Percentiles rank a stretch among this genome's conserved stretches.
Conservation (phyloP, 1,140 invertebrate genomes). For the Brachystomella parvula region DNA sequence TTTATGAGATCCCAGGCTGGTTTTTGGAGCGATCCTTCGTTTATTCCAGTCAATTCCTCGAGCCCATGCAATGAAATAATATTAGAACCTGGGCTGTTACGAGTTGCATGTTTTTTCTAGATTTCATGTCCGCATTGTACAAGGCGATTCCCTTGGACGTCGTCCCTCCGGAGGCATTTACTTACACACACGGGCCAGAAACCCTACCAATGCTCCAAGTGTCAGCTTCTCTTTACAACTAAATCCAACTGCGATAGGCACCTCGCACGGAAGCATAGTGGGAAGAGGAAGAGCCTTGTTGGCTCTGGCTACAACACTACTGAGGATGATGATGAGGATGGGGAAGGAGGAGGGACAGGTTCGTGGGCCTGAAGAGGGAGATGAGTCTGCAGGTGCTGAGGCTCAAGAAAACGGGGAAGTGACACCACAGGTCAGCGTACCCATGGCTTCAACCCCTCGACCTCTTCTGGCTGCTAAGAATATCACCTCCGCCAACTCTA, state of each 20-base stretch:
- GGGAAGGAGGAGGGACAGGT: constrained; percentile 8
- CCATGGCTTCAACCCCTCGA: not conserved
- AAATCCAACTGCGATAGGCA: constrained; percentile 96
- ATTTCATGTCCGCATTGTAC: constrained; percentile 82
- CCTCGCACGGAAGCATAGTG: constrained; percentile 74
- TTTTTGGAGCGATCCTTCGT: not conserved
- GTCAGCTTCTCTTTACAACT: constrained; percentile 86
- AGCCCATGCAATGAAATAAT: not conserved
- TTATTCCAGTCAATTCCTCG: not conserved
- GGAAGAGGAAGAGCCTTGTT: not conserved
- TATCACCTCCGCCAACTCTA: constrained; percentile 13
- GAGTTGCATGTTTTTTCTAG: constrained; percentile 20
- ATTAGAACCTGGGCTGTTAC: not conserved
- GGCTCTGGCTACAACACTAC: constrained; percentile 47
- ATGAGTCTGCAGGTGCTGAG: constrained; percentile 37
- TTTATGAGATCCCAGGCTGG: constrained; percentile 1
- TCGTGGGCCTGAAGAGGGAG: constrained; percentile 11
- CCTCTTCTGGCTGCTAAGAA: not conserved
- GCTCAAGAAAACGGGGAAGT: not conserved
- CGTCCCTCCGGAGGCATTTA: constrained; percentile 61
- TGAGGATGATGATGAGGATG: constrained; percentile 26
- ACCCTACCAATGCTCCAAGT: constrained; percentile 87
- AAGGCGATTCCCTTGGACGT: constrained; percentile 91
- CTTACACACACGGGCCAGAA: constrained; percentile 91
- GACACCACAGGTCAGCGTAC: not conserved